Percentiles rank a stretch among this genome's conserved stretches.
Conservation (phyloP, 1,140 invertebrate genomes). For the Lepidurus arcticus region DNA sequence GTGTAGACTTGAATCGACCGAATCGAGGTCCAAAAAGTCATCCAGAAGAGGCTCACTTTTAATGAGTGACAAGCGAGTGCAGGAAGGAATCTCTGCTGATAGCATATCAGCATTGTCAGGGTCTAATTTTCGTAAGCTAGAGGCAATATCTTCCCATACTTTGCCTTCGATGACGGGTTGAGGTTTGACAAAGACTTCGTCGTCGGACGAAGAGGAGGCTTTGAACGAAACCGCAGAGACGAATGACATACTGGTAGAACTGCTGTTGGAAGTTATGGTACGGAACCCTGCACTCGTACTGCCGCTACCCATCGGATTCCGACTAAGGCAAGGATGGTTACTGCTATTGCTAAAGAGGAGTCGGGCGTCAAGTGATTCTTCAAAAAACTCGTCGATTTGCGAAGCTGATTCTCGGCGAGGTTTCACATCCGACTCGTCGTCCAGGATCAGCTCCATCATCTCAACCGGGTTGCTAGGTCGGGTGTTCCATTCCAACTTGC, state of each 20-base stretch:
- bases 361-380: constrained; percentile 41
- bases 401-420: constrained; percentile 56
- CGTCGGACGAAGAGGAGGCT: constrained; percentile 48
- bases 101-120: constrained; percentile 83
- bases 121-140: constrained; percentile 78
- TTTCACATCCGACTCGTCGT: constrained; percentile 40
- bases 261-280: constrained; percentile 44
- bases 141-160: constrained; percentile 81
- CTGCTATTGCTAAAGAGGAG: constrained; percentile 5
- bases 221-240: constrained; percentile 26
- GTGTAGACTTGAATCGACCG: neutral
- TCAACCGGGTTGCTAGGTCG: neutral
- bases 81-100: constrained; percentile 29
- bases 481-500: constrained; percentile 11
- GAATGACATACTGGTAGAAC: neutral
- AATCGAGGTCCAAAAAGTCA: constrained; percentile 24
- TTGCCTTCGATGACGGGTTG: constrained; percentile 43
- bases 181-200: constrained; percentile 74
- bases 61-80: constrained; percentile 24
- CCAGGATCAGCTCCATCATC: neutral
- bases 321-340: constrained; percentile 38
- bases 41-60: constrained; percentile 35
- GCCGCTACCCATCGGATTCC: constrained; percentile 43
- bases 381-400: constrained; percentile 64
- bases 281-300: constrained; percentile 1